Evolutionary conservation across 2,888 invertebrate species (phyloP).

Genomic region (Tiliacea citrago): DNA sequence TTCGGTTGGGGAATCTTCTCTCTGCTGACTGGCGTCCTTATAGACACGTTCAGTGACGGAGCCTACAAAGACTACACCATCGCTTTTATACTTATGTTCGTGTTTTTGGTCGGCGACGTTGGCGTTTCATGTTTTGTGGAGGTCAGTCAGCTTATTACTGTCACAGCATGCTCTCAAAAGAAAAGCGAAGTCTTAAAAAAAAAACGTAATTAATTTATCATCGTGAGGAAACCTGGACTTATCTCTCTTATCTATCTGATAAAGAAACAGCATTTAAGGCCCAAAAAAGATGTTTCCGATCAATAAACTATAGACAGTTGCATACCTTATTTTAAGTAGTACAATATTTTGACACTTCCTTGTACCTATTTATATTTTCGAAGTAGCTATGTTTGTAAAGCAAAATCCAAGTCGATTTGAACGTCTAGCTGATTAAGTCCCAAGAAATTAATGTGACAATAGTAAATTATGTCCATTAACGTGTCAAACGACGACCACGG

Average conservation of each 20-base stretch:
- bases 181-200: not conserved
- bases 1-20: slow-evolving; percentile 96
- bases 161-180: not conserved
- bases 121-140: slow-evolving; percentile 92
- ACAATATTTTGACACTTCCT: no score
- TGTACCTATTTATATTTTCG: no score
- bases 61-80: slow-evolving; percentile 93
- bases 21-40: slow-evolving; percentile 94
- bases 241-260: not conserved
- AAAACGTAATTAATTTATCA: not conserved
- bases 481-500: no score
- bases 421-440: no score
- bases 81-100: slow-evolving; percentile 94
- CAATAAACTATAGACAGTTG: no score
- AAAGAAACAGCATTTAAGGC: no score
- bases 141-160: slow-evolving; percentile 75
- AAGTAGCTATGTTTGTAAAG: no score
- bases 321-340: no score
- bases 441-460: no score
- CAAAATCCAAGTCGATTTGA: no score
- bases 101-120: slow-evolving; percentile 92
- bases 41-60: slow-evolving; percentile 93
- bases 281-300: no score
- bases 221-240: not conserved
- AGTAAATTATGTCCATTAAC: no score